These are phyloP conservation scores for Danio kyathit DNA, from an alignment of 2,797 vertebrate genomes.

Conservation along the genomic window DNA sequence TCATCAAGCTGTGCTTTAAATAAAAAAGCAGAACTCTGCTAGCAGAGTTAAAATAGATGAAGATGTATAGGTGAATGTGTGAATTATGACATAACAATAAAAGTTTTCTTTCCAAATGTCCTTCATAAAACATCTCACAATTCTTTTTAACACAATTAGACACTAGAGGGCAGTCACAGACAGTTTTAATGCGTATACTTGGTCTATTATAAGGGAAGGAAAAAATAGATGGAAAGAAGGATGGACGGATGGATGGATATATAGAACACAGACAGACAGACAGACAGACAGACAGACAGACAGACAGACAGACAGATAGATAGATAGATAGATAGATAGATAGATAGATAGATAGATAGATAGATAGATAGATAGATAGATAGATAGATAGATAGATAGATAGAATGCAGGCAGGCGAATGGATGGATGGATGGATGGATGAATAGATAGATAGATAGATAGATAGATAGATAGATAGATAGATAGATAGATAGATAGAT, in stretches of 20 bases:
- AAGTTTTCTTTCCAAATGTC: constrained; percentile 19
- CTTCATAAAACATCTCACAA: background rate
- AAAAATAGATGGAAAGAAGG: background rate
- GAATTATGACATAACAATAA: constrained; percentile 27
- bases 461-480: too few relatives aligned
- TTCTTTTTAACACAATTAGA: background rate
- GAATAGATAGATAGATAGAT: too few relatives aligned
- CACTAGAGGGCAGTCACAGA: constrained; percentile 42
- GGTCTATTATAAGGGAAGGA: background rate
- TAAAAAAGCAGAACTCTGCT: constrained; percentile 37
- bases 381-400: too few relatives aligned
- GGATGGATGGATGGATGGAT: too few relatives aligned
- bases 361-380: too few relatives aligned
- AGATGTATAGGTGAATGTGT: constrained; percentile 17
- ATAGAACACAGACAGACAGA: background rate
- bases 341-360: too few relatives aligned
- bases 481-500: too few relatives aligned
- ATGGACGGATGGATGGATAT: too few relatives aligned
- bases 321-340: too few relatives aligned
- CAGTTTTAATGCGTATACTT: background rate
- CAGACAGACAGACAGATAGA: background rate
- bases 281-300: background rate
- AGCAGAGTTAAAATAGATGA: constrained; percentile 39
- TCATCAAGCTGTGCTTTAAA: constrained; percentile 85
- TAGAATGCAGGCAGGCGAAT: too few relatives aligned